These are phyloP conservation scores for Dinomys branickii DNA, from an alignment of 2,113 vertebrate genomes.

Conservation along the genomic window DNA sequence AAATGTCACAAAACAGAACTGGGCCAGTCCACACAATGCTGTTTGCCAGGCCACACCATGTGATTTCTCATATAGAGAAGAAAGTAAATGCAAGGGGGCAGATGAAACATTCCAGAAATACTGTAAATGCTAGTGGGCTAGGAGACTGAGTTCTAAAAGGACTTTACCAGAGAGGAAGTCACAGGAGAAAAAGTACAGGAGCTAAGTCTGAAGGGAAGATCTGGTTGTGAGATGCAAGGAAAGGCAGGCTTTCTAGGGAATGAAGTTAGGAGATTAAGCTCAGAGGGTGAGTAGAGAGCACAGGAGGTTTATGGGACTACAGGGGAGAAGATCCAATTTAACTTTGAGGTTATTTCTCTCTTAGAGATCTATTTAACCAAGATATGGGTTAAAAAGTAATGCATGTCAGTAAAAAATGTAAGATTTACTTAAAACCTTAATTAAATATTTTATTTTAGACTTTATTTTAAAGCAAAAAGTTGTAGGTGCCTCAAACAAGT, in stretches of 20 bases:
- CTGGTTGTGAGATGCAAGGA: fast-evolving
- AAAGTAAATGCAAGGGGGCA: background rate
- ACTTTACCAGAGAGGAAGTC: background rate
- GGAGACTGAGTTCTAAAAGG: background rate
- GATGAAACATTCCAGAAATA: background rate
- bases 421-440: background rate
- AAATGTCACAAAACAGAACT: background rate
- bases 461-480: background rate
- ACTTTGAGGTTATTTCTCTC: background rate
- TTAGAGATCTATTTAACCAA: background rate
- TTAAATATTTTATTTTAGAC: background rate
- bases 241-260: fast-evolving
- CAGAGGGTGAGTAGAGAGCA: background rate
- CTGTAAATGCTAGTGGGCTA: background rate
- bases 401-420: background rate
- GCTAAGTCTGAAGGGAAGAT: too few relatives aligned
- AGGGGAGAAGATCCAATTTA: background rate
- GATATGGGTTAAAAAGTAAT: background rate
- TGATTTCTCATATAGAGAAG: background rate
- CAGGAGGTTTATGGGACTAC: background rate
- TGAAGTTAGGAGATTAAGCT: background rate
- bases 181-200: background rate
- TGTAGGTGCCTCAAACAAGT: background rate
- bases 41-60: background rate
- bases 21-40: background rate